Conservation (phyloP, 2,113 vertebrate genomes). For the Hemichromis elongatus region DNA sequence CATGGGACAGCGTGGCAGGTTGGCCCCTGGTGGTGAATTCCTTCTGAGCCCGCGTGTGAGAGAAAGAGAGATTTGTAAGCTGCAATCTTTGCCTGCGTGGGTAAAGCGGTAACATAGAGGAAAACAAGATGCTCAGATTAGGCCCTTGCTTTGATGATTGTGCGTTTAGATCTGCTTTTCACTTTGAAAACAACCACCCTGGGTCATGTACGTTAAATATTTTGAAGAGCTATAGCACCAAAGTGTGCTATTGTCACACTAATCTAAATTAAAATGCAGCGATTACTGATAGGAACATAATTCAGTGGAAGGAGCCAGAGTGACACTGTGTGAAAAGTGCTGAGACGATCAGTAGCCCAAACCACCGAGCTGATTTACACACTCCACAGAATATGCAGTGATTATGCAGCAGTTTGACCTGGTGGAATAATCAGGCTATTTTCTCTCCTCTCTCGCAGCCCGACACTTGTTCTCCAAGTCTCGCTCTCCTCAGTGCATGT, state of each 20-base stretch:
- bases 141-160: not conserved
- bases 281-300: not conserved
- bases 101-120: not conserved
- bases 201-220: not conserved
- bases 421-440: constrained; percentile 27
- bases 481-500: not conserved
- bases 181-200: not conserved
- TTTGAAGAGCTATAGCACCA: not conserved
- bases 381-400: not conserved
- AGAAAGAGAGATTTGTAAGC: not conserved
- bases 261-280: not conserved
- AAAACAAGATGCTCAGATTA: constrained; percentile 16
- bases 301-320: not conserved
- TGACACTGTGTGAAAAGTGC: not conserved
- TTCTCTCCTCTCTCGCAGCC: not conserved
- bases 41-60: not conserved
- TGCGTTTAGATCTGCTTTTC: not conserved
- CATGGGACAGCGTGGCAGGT: constrained; percentile 25
- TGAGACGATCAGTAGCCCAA: not conserved
- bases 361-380: constrained; percentile 1
- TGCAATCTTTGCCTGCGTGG: not conserved
- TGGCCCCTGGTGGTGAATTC: constrained; percentile 36
- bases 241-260: not conserved
- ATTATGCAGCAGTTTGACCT: constrained; percentile 15
- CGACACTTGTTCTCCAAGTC: not conserved